Conservation (phyloP, 1,140 invertebrate genomes). For the Cardiocondyla obscurior region DNA sequence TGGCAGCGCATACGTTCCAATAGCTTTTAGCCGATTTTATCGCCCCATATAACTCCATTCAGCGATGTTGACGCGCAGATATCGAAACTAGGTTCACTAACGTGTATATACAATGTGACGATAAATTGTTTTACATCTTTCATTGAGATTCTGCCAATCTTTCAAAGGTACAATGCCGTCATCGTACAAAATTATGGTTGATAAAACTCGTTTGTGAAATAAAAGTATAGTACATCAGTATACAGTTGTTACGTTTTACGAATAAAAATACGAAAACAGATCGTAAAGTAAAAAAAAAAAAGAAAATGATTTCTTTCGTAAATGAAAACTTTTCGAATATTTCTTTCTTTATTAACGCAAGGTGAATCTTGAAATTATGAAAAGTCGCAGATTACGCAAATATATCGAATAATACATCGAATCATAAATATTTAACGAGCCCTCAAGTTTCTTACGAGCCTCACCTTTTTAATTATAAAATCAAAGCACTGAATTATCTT, state of each 20-base stretch:
- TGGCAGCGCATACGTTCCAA: not conserved
- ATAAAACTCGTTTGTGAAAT: constrained; percentile 29
- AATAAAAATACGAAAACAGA: not conserved
- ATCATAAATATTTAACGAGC: not conserved
- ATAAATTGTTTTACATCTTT: constrained; percentile 41
- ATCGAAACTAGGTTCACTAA: not conserved
- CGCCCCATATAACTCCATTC: constrained; percentile 30
- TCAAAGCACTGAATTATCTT: not conserved
- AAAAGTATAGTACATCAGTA: not conserved
- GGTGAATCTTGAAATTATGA: not conserved
- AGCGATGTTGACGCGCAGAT: not conserved
- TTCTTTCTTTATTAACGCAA: not conserved
- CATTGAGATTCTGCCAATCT: constrained; percentile 36
- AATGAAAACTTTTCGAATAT: too few relatives aligned
- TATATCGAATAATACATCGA: not conserved
- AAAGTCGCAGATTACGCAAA: not conserved
- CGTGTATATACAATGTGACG: not conserved
- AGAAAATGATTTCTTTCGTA: too few relatives aligned
- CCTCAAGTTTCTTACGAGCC: not conserved
- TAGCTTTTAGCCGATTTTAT: constrained; percentile 42
- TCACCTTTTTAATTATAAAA: not conserved
- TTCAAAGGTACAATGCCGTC: not conserved
- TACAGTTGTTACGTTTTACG: not conserved
- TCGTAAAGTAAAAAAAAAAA: not conserved
- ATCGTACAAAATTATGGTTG: constrained; percentile 21